Evolutionary conservation across 1,140 invertebrate genomes (phyloP).

Genomic region (Tribolium madens): DNA sequence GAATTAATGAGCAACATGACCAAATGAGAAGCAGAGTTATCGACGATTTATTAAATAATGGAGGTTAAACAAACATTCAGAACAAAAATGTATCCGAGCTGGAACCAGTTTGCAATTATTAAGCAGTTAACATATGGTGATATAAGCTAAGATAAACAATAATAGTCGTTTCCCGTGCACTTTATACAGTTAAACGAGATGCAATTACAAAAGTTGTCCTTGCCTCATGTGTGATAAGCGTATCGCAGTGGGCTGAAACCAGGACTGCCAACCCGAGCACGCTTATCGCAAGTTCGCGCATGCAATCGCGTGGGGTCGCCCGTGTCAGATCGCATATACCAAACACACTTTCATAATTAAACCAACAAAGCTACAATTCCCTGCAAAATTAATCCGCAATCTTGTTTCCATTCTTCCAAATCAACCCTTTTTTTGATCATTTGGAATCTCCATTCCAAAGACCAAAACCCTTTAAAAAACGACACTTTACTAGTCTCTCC

Average conservation of each 20-base stretch:
- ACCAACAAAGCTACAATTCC: neutral
- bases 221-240: constrained; percentile 51
- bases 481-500: too few species aligned
- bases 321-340: neutral
- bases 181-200: constrained; percentile 56
- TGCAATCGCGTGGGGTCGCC: constrained; percentile 9
- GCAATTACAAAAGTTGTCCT: constrained; percentile 56
- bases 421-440: too few species aligned
- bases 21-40: neutral
- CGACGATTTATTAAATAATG: constrained; percentile 16
- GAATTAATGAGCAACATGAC: neutral
- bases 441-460: too few species aligned
- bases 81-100: neutral
- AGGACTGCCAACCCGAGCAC: constrained; percentile 3
- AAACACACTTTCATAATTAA: constrained; percentile 11
- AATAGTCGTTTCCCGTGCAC: constrained; percentile 53
- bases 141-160: constrained; percentile 53
- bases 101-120: constrained; percentile 52
- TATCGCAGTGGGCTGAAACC: constrained; percentile 44
- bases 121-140: constrained; percentile 55
- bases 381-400: too few species aligned
- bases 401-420: too few species aligned
- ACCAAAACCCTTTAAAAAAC: too few species aligned
- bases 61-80: neutral
- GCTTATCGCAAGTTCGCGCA: constrained; percentile 23